Conservation (phyloP, 2,797 vertebrate genomes). For the Pitangus sulphuratus region DNA sequence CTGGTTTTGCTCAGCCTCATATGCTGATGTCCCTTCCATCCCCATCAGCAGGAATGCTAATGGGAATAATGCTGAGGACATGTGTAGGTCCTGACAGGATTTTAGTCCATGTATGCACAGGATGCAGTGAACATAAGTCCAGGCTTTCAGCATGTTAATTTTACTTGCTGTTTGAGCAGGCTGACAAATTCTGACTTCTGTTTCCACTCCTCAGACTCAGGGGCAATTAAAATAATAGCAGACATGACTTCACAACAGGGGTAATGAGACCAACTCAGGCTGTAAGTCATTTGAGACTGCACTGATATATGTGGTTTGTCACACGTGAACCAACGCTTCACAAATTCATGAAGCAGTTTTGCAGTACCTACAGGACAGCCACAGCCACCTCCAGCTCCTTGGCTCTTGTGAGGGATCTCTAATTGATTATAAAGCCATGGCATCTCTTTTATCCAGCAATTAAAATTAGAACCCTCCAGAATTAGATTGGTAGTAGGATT, state of each 20-base stretch:
- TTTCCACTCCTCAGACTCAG: background rate
- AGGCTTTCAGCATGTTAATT: background rate
- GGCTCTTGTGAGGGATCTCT: background rate
- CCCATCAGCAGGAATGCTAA: background rate
- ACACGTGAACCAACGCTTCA: background rate
- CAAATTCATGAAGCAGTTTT: background rate
- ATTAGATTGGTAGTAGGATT: background rate
- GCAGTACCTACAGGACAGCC: background rate
- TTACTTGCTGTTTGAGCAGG: background rate
- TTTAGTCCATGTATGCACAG: background rate
- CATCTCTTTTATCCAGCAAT: background rate
- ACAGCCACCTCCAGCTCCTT: background rate
- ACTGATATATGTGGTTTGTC: background rate
- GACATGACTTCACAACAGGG: background rate
- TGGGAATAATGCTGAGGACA: background rate
- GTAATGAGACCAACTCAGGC: background rate
- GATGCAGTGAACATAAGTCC: background rate
- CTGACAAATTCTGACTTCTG: background rate
- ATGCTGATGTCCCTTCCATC: background rate
- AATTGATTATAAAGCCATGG: background rate
- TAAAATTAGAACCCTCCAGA: background rate
- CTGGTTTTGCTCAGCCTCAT: background rate
- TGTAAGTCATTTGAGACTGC: background rate
- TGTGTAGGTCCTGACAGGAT: background rate
- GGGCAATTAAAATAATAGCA: slow-evolving; percentile 10